Percentiles rank a stretch among this genome's conserved stretches.
Conservation (phyloP, 2,113 vertebrate genomes). For the Erpornis zantholeuca region DNA sequence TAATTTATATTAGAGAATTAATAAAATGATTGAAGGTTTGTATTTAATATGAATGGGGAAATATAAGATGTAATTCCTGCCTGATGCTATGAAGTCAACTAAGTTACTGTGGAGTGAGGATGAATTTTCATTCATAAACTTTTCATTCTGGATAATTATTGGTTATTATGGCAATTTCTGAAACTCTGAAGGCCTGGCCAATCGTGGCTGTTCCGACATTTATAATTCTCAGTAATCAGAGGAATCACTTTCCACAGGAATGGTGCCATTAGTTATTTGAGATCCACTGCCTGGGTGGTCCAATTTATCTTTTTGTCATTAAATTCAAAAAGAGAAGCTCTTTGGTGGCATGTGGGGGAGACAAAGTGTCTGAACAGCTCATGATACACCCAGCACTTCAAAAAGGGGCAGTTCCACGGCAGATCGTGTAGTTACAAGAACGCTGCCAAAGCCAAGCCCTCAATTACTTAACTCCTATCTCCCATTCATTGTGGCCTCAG, state of each 20-base stretch:
- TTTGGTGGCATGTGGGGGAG: not conserved
- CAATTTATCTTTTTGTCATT: not conserved
- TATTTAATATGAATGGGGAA: not conserved
- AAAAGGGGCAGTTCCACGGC: not conserved
- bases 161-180: conserved; percentile 20
- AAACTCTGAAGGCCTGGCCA: not conserved
- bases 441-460: not conserved
- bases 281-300: not conserved
- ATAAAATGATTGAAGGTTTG: not conserved
- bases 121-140: conserved; percentile 30
- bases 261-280: not conserved
- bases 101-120: not conserved
- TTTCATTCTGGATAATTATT: conserved; percentile 6
- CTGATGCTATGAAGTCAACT: not conserved
- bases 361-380: not conserved
- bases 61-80: not conserved
- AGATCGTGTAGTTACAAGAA: not conserved
- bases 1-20: not conserved
- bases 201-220: not conserved
- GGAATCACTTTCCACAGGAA: not conserved
- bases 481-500: not conserved
- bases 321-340: not conserved
- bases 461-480: not conserved
- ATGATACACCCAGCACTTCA: not conserved
- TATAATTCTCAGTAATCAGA: conserved; percentile 18